phyloP scores from a whole-genome alignment of 1,140 invertebrate genomes.

The Cepaea nemoralis region DNA sequence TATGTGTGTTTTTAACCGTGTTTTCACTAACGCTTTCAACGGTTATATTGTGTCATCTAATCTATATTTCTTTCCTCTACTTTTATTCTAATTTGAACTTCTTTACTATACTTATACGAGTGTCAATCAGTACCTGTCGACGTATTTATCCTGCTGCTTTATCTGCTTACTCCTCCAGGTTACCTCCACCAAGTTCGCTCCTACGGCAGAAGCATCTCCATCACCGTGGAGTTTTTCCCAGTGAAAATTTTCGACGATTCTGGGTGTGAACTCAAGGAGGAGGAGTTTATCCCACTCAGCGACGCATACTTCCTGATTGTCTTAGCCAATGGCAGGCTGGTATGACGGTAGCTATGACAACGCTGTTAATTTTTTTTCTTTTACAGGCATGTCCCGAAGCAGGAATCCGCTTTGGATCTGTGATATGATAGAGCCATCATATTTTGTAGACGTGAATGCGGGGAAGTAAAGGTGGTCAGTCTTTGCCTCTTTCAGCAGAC shows the following conservation, averaged over 20 bases:
- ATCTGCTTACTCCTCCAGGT: slow-evolving; percentile 48
- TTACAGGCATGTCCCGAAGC: too few species aligned
- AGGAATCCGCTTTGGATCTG: too few species aligned
- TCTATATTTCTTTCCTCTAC: too few species aligned
- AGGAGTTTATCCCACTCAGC: slow-evolving; percentile 48
- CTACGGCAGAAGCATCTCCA: slow-evolving; percentile 68
- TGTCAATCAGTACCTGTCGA: not conserved
- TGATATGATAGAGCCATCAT: too few species aligned
- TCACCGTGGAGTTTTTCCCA: slow-evolving; percentile 63
- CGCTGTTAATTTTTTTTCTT: not conserved
- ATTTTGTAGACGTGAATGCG: too few species aligned
- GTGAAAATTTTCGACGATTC: slow-evolving; percentile 52
- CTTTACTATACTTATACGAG: not conserved
- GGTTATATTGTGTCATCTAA: too few species aligned
- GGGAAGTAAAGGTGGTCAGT: too few species aligned
- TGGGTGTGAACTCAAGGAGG: slow-evolving; percentile 53
- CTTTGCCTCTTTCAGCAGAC: too few species aligned
- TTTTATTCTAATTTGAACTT: not conserved
- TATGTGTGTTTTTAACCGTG: too few species aligned
- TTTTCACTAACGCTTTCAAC: too few species aligned
- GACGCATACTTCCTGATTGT: slow-evolving; percentile 59
- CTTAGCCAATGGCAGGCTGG: slow-evolving; percentile 51
- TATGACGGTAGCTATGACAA: slow-evolving; percentile 36
- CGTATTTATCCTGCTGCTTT: not conserved
- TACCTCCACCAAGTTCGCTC: slow-evolving; percentile 70